Evolutionary conservation across 2,113 vertebrate genomes (phyloP).

Genomic region (Eolophus roseicapilla): DNA sequence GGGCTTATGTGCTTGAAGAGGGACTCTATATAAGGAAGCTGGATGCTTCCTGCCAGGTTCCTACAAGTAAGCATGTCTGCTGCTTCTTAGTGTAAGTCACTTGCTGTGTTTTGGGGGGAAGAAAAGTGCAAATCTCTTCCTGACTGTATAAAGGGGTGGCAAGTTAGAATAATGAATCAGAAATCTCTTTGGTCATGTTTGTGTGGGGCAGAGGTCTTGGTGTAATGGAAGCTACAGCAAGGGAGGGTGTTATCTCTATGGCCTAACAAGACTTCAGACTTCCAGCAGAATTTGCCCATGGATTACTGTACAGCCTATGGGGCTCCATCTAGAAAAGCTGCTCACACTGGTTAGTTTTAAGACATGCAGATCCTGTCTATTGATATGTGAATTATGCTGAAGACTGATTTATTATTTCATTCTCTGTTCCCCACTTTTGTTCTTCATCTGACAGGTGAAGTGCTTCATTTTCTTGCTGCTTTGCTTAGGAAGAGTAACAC

Average conservation of each 20-base stretch:
- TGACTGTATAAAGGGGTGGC: background rate
- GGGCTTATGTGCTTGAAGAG: background rate
- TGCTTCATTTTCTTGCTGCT: background rate
- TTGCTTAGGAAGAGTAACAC: background rate
- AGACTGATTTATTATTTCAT: background rate
- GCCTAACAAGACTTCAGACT: no score
- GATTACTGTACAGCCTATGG: background rate
- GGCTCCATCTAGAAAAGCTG: background rate
- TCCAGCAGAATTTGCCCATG: background rate
- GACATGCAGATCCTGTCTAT: accelerated
- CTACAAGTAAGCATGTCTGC: background rate
- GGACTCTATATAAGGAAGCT: background rate
- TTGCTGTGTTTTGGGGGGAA: background rate
- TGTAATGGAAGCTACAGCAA: background rate
- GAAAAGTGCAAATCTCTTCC: background rate
- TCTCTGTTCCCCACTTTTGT: background rate
- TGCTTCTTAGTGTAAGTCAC: accelerated
- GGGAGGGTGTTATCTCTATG: background rate
- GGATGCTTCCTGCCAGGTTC: background rate
- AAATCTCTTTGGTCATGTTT: background rate
- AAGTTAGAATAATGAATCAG: background rate
- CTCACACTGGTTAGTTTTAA: background rate
- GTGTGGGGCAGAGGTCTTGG: background rate
- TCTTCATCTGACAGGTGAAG: background rate
- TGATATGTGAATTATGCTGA: background rate